Percentiles rank a stretch among this genome's conserved stretches.
phyloP scores from a whole-genome alignment of 2,797 vertebrate species.

The Malurus leucopterus region DNA sequence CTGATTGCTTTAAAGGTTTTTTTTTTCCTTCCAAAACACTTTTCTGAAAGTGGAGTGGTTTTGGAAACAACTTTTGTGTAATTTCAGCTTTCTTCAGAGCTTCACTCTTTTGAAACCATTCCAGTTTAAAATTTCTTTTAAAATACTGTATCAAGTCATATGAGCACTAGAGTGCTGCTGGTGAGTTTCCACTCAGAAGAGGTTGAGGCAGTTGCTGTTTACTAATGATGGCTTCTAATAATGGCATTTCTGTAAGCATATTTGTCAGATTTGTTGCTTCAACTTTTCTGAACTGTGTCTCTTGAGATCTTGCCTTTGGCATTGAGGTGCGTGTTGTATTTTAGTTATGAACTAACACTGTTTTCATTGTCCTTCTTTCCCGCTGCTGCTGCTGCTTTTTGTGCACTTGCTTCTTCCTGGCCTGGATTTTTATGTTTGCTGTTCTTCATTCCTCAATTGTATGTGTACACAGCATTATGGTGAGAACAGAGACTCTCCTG shows the following conservation, averaged over 20 bases:
- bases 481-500: constrained; percentile 88
- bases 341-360: constrained; percentile 70
- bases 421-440: constrained; percentile 73
- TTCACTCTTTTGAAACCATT: background rate
- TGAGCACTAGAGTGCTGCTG: background rate
- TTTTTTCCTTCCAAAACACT: background rate
- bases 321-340: constrained; percentile 62
- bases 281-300: constrained; percentile 7
- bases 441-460: constrained; percentile 68
- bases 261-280: constrained; percentile 40
- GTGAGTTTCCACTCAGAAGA: background rate
- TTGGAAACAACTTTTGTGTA: background rate
- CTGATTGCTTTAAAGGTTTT: background rate
- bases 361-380: constrained; percentile 73
- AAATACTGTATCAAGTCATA: background rate
- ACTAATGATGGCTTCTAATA: constrained; percentile 40
- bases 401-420: constrained; percentile 70
- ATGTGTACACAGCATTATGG: constrained; percentile 81
- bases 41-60: background rate
- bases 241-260: background rate
- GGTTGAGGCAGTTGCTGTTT: background rate
- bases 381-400: constrained; percentile 52
- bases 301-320: constrained; percentile 4
- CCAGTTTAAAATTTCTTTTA: background rate
- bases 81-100: background rate